Evolutionary conservation across 1,140 invertebrate genomes (phyloP), one percentile per base, ranked within the genome.

Genomic region (Trissolcus basalis): DNA sequence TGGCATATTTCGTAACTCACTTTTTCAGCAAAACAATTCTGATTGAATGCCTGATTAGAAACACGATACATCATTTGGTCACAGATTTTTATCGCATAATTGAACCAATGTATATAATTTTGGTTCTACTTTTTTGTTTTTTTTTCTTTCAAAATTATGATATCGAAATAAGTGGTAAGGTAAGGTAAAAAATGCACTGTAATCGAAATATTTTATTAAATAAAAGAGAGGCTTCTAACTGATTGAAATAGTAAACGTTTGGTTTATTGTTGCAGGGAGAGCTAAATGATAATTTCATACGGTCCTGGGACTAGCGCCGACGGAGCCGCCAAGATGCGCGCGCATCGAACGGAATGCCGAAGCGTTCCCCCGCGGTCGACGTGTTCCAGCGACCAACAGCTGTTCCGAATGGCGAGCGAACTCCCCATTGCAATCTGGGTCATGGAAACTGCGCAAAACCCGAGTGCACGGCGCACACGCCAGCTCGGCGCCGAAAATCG

Each of bases 381-480:
- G 86, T 87, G 77, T 85, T 86, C 81, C 80, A 80, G 81, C 80
- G 77, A 79, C 83, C 82, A 86, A 85, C 85, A 86, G 86, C 85
- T 86, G 86, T 88, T 88, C 87, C 86, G 75, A 81, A 81, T 81
- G 80, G 79, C 86, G 87, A 87, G 81, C 87, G 73, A 87, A 87
- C 86, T 86, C 85, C 86, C 85, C 85, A 68, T 60, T 65, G 68
- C 71, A 84, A 87, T 88, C 85, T 88, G 85, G 86, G 87, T 88
- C 87, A 88, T 83, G 85, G 83, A 82, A 87, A 88, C 85, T 88
- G 87, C 87, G 86, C 85, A 86, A 86, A 85, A 84, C 71, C 58
- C 69, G 64, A 60, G 43, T 43, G 59, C 45, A 45, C 33, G 32
- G 19, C 58, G 35, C 60, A 53, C 61, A 56, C 64, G 65, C 71